These are phyloP conservation scores for Stenolophus ochropezus DNA, from an alignment of 2,888 invertebrate genomes.

Conservation along the genomic window DNA sequence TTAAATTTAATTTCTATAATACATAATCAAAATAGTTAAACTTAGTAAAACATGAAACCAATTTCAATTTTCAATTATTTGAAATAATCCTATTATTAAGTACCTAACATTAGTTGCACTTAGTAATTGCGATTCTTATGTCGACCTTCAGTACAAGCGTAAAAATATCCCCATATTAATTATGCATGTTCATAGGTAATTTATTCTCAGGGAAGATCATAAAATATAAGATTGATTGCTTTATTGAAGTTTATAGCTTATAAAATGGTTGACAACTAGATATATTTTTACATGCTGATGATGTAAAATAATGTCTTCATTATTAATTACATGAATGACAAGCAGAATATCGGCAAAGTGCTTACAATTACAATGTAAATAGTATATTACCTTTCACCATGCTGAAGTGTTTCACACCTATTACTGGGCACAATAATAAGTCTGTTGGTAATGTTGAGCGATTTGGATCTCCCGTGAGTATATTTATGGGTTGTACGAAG, in stretches of 20 bases:
- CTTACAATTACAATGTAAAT: too few relatives aligned
- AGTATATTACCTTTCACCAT: too few relatives aligned
- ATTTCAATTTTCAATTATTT: too few relatives aligned
- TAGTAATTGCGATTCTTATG: not conserved
- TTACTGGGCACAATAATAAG: too few relatives aligned
- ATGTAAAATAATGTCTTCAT: constrained; percentile 17
- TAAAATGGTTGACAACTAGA: constrained; percentile 9
- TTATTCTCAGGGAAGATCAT: not conserved
- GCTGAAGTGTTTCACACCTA: too few relatives aligned
- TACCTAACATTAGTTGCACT: too few relatives aligned
- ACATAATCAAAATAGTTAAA: too few relatives aligned
- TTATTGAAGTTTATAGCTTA: constrained; percentile 27
- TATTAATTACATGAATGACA: constrained; percentile 17
- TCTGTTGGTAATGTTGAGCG: too few relatives aligned
- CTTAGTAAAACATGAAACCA: too few relatives aligned
- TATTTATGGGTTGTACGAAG: not conserved
- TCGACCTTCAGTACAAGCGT: not conserved
- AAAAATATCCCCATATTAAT: constrained; percentile 1
- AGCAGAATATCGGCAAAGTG: not conserved
- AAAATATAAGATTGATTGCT: constrained; percentile 17
- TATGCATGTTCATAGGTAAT: not conserved
- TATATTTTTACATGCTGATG: not conserved
- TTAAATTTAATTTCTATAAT: too few relatives aligned
- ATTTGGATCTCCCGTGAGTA: too few relatives aligned
- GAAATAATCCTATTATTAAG: too few relatives aligned